Conservation (phyloP, 2,797 vertebrate genomes). For the Dromococcyx pavoninus region DNA sequence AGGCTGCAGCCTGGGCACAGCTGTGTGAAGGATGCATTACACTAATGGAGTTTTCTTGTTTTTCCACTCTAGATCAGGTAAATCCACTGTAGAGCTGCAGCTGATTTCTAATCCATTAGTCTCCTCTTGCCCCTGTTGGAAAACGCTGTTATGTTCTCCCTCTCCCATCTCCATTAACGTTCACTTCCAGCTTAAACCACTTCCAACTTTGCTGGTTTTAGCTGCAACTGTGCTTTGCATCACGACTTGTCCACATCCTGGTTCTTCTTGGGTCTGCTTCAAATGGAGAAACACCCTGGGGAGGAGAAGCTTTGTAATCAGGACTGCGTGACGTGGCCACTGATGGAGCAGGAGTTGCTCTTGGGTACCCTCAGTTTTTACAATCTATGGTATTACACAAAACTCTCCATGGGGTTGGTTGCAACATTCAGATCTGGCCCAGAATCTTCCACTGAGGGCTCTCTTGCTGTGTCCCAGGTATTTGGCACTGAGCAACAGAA, state of each 20-base stretch:
- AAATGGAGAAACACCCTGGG: fast-evolving
- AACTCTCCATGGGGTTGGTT: fast-evolving
- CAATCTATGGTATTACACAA: not conserved
- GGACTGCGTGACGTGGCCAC: fast-evolving
- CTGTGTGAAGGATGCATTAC: not conserved
- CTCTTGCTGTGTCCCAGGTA: not conserved
- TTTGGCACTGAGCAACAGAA: too few species aligned
- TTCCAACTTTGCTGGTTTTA: not conserved
- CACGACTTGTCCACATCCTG: fast-evolving
- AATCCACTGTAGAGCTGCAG: not conserved
- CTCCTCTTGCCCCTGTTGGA: not conserved
- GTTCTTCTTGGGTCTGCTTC: not conserved
- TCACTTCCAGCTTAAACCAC: not conserved
- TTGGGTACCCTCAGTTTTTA: not conserved
- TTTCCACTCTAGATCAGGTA: not conserved
- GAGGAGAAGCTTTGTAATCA: not conserved
- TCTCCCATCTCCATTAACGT: not conserved
- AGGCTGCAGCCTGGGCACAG: not conserved
- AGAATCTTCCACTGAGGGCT: not conserved
- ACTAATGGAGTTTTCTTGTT: slow-evolving; percentile 18
- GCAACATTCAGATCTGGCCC: not conserved
- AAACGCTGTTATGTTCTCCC: not conserved
- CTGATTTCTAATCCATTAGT: not conserved
- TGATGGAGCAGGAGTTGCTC: not conserved
- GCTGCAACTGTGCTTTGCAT: not conserved